A percentile compares a stretch with the other conserved stretches of the same genome.
Evolutionary conservation across 2,797 vertebrate genomes (phyloP).

Genomic region (Sciurus carolinensis): DNA sequence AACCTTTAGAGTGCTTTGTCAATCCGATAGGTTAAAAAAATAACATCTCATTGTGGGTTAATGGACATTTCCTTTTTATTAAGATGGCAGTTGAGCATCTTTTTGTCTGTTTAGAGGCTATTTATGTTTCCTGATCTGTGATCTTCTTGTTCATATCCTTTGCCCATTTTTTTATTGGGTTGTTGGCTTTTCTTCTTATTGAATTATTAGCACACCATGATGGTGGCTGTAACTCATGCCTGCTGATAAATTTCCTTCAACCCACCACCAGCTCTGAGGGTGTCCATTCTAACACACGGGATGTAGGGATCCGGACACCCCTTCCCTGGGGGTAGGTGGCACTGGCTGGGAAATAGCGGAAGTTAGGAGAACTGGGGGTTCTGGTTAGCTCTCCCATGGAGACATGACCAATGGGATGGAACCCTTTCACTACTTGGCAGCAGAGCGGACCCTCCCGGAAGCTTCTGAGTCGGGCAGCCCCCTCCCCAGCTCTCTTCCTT

Average conservation of each 20-base stretch:
- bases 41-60: background rate
- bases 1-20: background rate
- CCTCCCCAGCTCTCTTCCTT: background rate
- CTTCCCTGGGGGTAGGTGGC: background rate
- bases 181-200: slow-evolving; percentile 1
- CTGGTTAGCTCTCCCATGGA: background rate
- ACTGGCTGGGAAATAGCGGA: background rate
- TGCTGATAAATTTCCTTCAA: background rate
- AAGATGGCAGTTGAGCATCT: background rate
- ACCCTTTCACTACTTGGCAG: background rate
- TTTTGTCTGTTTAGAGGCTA: background rate
- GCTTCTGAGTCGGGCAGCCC: background rate
- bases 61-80: slow-evolving; percentile 34
- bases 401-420: background rate
- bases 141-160: slow-evolving; percentile 65
- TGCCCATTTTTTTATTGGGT: slow-evolving; percentile 60
- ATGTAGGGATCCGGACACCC: background rate
- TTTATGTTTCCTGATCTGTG: slow-evolving; percentile 2
- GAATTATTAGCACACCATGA: background rate
- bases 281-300: background rate
- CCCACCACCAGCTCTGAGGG: background rate
- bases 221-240: background rate
- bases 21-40: background rate
- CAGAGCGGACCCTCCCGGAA: background rate
- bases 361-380: background rate